Evolutionary conservation across 1,140 invertebrate species (phyloP).

Genomic region (Macrobrachium nipponense): DNA sequence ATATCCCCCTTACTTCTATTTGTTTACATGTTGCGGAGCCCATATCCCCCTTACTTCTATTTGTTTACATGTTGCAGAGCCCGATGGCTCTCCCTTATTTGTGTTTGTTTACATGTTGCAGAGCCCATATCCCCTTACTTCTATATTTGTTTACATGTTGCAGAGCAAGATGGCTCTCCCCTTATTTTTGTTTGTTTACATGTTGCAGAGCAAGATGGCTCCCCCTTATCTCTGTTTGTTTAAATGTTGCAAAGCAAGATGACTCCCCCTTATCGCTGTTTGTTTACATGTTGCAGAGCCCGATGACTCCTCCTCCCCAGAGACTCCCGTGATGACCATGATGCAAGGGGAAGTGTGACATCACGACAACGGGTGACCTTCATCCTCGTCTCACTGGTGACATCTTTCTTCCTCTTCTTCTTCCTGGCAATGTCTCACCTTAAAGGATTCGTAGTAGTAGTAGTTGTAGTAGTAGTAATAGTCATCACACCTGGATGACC

Average conservation of each 20-base stretch:
- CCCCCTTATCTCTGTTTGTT: neutral
- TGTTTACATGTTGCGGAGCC: no score
- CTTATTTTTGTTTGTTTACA: no score
- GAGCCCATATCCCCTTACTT: conserved; percentile 39
- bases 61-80: conserved; percentile 39
- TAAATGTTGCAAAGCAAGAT: no score
- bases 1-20: neutral
- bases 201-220: no score
- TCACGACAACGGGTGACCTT: conserved; percentile 45
- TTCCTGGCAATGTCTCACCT: neutral
- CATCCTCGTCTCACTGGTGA: conserved; percentile 38
- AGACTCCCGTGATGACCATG: conserved; percentile 61
- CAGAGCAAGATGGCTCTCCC: no score
- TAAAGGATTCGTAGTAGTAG: neutral
- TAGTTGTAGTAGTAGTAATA: no score
- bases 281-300: conserved; percentile 44
- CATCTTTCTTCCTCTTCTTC: neutral
- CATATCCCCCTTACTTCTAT: neutral
- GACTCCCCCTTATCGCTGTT: no score
- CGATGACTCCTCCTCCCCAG: conserved; percentile 61
- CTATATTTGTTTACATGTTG: no score
- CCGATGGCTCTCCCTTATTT: conserved; percentile 60
- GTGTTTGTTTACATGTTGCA: no score
- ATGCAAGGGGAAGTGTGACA: conserved; percentile 64
- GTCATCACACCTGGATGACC: no score